These are phyloP conservation scores for Aphelenchoides fujianensis DNA, from an alignment of 1,140 invertebrate genomes.

Conservation along the genomic window DNA sequence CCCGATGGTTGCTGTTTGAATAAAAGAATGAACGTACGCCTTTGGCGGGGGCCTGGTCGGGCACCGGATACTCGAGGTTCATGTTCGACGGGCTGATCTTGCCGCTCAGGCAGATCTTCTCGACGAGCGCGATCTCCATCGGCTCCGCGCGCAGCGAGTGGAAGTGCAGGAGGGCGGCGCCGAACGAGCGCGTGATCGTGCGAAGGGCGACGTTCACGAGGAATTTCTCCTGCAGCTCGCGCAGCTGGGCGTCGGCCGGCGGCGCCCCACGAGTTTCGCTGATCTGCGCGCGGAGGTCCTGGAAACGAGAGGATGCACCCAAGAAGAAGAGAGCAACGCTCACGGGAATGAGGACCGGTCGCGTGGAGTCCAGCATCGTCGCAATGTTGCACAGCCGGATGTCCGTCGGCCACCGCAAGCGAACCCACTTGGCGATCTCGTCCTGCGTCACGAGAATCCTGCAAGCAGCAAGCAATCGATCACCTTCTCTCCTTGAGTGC, in stretches of 20 bases:
- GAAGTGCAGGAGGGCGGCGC: conserved; percentile 34
- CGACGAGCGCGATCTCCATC: conserved; percentile 21
- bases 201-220: conserved; percentile 31
- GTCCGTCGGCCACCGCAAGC: conserved; percentile 38
- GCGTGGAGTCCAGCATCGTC: conserved; percentile 47
- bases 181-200: conserved; percentile 44
- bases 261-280: neutral
- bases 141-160: conserved; percentile 29
- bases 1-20: neutral
- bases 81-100: conserved; percentile 30
- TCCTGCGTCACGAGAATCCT: conserved; percentile 9
- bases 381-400: conserved; percentile 36
- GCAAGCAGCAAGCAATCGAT: neutral
- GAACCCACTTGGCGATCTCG: neutral
- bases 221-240: conserved; percentile 46
- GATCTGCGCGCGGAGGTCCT: conserved; percentile 8
- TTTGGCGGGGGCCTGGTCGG: conserved; percentile 21
- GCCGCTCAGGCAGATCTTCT: conserved; percentile 44
- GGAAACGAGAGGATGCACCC: neutral
- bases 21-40: neutral
- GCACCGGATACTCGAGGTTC: conserved; percentile 43
- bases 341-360: conserved; percentile 40
- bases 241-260: conserved; percentile 35
- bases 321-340: too few relatives aligned
- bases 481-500: neutral